phyloP scores from a whole-genome alignment of 2,113 vertebrate genomes.

The Thomomys bottae region DNA sequence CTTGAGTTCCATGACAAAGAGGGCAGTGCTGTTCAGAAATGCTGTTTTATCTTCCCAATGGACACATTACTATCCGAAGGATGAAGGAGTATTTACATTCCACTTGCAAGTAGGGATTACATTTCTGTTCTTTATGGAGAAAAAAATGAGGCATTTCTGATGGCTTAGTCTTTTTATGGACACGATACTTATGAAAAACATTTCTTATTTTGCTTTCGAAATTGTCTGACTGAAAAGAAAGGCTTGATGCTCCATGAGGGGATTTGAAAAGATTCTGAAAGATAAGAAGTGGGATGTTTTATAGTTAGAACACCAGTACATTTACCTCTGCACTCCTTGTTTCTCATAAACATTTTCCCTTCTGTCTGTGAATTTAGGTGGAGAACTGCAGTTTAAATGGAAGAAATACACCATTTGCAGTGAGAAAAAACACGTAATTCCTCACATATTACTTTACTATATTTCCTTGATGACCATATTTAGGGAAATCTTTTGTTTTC shows the following conservation, averaged over 20 bases:
- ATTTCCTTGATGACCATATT: constrained; percentile 15
- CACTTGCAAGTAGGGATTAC: constrained; percentile 47
- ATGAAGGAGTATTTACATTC: constrained; percentile 81
- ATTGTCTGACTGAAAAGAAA: neutral
- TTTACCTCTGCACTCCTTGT: constrained; percentile 28
- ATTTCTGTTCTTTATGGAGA: neutral
- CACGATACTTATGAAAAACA: constrained; percentile 42
- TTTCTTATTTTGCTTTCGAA: constrained; percentile 17
- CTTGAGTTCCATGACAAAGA: constrained; percentile 62
- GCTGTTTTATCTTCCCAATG: constrained; percentile 62
- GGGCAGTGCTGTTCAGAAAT: constrained; percentile 59
- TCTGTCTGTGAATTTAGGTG: neutral
- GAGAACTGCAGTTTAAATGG: constrained; percentile 5
- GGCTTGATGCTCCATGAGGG: neutral
- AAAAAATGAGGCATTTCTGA: neutral
- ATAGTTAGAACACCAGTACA: constrained; percentile 3
- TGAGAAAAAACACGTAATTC: constrained; percentile 7
- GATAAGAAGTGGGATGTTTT: constrained; percentile 11
- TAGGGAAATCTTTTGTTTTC: constrained; percentile 41
- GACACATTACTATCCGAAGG: constrained; percentile 57
- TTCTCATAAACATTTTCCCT: constrained; percentile 55
- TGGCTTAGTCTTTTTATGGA: constrained; percentile 19
- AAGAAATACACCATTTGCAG: constrained; percentile 17
- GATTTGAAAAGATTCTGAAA: constrained; percentile 3
- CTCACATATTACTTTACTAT: constrained; percentile 29